These are phyloP conservation scores for Patiria miniata DNA, from an alignment of 35 echinoderm and acorn worm species.

Conservation along the genomic window DNA sequence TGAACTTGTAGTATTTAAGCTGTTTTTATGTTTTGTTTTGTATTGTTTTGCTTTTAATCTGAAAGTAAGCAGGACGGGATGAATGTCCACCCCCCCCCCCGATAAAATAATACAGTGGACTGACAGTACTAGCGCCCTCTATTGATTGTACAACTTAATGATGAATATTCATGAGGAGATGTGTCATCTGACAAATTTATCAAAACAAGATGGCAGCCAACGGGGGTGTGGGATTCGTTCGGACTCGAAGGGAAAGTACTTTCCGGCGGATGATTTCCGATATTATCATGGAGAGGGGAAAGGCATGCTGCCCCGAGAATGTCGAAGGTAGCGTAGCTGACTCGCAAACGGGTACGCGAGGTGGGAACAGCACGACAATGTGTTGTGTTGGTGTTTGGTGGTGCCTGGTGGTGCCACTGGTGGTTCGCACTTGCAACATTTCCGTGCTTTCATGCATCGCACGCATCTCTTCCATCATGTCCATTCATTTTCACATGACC, in stretches of 20 bases:
- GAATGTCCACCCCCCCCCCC: no score
- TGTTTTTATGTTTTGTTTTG: no score
- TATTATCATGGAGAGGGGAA: conserved; percentile 5
- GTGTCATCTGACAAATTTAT: background rate
- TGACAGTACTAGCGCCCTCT: background rate
- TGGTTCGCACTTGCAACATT: background rate
- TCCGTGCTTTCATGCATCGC: background rate
- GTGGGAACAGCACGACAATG: background rate
- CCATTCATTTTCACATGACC: background rate
- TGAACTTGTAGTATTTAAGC: no score
- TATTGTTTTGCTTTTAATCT: no score
- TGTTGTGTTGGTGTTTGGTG: background rate
- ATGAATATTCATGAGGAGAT: background rate
- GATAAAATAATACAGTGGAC: no score
- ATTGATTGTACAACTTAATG: background rate
- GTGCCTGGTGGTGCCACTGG: background rate
- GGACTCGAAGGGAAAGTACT: background rate
- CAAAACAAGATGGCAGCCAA: conserved; percentile 16
- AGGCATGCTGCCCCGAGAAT: background rate
- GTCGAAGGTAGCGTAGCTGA: conserved; percentile 16
- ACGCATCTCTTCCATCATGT: background rate
- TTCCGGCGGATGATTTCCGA: conserved; percentile 21
- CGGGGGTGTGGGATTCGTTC: conserved; percentile 6
- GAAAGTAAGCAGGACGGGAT: no score
- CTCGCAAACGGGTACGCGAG: conserved; percentile 5